A percentile compares a stretch with the other conserved stretches of the same genome.
phyloP scores from a whole-genome alignment of 2,797 vertebrate species.

The Microhierax caerulescens region DNA sequence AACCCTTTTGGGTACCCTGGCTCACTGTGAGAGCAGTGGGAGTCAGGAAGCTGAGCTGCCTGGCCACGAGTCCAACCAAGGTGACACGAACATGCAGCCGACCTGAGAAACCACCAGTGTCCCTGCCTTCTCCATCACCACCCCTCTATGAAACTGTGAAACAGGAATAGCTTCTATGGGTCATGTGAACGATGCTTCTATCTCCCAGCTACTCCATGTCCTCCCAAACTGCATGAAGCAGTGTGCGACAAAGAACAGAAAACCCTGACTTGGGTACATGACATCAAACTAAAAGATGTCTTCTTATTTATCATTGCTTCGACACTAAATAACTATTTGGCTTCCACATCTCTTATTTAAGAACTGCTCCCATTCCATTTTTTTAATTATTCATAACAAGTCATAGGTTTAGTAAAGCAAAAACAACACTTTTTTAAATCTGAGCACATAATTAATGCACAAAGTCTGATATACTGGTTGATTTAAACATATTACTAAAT shows the following conservation, averaged over 20 bases:
- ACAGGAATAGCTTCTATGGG: neutral
- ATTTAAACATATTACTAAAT: slow-evolving; percentile 70
- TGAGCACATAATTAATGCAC: slow-evolving; percentile 65
- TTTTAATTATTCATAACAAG: slow-evolving; percentile 68
- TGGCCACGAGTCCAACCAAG: neutral
- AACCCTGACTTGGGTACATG: neutral
- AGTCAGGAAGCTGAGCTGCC: neutral
- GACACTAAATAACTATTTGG: slow-evolving; percentile 45
- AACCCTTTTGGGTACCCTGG: neutral
- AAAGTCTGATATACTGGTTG: slow-evolving; percentile 52
- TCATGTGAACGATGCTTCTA: neutral
- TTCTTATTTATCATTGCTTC: slow-evolving; percentile 4
- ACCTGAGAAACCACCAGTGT: neutral
- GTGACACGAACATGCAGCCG: neutral
- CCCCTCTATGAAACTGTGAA: neutral
- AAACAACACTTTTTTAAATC: slow-evolving; percentile 53
- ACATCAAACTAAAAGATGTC: slow-evolving; percentile 1
- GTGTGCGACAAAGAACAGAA: slow-evolving; percentile 16
- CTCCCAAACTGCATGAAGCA: neutral
- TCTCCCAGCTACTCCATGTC: neutral
- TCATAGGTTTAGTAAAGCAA: slow-evolving; percentile 60
- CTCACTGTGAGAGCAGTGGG: fast-evolving
- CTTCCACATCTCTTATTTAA: slow-evolving; percentile 53
- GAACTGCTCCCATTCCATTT: slow-evolving; percentile 45
- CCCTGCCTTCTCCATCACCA: neutral